Percentiles rank a stretch among this genome's conserved stretches.
These are phyloP conservation scores for Malthinus seriepunctatus DNA, from an alignment of 2,888 invertebrate genomes.

Conservation along the genomic window DNA sequence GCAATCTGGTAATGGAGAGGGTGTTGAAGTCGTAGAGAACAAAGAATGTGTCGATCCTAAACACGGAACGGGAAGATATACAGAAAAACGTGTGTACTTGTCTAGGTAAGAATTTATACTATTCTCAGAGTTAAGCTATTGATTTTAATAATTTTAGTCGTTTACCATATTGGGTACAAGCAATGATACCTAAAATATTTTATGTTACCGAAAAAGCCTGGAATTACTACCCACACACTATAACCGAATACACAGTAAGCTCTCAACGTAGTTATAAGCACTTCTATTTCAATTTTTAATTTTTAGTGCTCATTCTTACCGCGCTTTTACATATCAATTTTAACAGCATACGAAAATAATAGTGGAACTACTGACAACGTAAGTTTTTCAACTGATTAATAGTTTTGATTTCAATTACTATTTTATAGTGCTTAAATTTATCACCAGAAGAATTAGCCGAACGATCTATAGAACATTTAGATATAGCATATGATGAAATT, in stretches of 20 bases:
- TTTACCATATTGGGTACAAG: slow-evolving; percentile 87
- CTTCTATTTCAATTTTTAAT: neutral
- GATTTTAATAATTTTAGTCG: slow-evolving; percentile 64
- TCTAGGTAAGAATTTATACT: slow-evolving; percentile 73
- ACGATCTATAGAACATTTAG: slow-evolving; percentile 77
- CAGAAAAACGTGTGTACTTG: slow-evolving; percentile 88
- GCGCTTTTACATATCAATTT: slow-evolving; percentile 81
- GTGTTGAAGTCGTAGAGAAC: slow-evolving; percentile 89
- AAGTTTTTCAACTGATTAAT: slow-evolving; percentile 51
- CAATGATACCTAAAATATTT: slow-evolving; percentile 85
- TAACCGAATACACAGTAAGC: slow-evolving; percentile 81
- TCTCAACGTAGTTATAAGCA: slow-evolving; percentile 18
- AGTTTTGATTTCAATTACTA: slow-evolving; percentile 18
- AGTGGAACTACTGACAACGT: slow-evolving; percentile 88
- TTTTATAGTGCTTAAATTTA: slow-evolving; percentile 72
- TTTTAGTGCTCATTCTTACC: slow-evolving; percentile 90
- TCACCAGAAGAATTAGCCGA: slow-evolving; percentile 72
- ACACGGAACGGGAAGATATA: slow-evolving; percentile 84
- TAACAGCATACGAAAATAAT: slow-evolving; percentile 89
- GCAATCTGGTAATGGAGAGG: slow-evolving; percentile 87
- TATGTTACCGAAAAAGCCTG: slow-evolving; percentile 93
- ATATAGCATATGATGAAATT: slow-evolving; percentile 87
- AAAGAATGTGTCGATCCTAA: slow-evolving; percentile 75
- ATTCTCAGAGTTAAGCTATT: neutral
- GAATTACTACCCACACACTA: slow-evolving; percentile 92